Conservation (phyloP, 2,888 invertebrate species). For the Stictocephala bisonia region DNA sequence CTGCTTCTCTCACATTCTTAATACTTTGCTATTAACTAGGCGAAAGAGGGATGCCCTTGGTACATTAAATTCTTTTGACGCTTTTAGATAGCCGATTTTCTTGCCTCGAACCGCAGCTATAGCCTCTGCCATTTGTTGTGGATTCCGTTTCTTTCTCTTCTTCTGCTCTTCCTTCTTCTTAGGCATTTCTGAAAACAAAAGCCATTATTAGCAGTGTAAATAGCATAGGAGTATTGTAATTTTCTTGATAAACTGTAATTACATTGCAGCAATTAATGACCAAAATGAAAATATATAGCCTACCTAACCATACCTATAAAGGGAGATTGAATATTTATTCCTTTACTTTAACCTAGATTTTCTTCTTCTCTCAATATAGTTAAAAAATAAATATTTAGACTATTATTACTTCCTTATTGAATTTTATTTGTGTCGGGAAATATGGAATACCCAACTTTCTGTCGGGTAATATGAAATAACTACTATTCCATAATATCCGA, state of each 20-base stretch:
- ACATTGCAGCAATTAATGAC: too few species aligned
- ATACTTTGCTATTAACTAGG: too few species aligned
- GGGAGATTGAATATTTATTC: too few species aligned
- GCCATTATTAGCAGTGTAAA: not conserved
- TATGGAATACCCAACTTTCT: not conserved
- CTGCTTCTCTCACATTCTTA: too few species aligned
- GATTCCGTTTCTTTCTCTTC: slow-evolving; percentile 2
- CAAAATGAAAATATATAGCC: too few species aligned
- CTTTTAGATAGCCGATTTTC: slow-evolving; percentile 46
- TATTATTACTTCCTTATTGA: not conserved
- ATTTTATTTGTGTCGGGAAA: not conserved
- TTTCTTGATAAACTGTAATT: not conserved
- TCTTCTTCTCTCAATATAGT: too few species aligned
- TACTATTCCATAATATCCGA: slow-evolving; percentile 1
- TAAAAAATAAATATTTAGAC: too few species aligned
- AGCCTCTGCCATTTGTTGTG: slow-evolving; percentile 37
- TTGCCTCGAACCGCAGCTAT: slow-evolving; percentile 40
- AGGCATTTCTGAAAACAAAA: not conserved
- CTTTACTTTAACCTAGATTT: too few species aligned
- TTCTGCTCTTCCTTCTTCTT: not conserved
- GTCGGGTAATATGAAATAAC: not conserved
- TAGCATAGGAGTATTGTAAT: not conserved
- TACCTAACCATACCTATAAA: too few species aligned
- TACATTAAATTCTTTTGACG: slow-evolving; percentile 44
- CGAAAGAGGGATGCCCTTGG: slow-evolving; percentile 32